Evolutionary conservation across 2,797 vertebrate species (phyloP).

Genomic region (Malurus splendens): DNA sequence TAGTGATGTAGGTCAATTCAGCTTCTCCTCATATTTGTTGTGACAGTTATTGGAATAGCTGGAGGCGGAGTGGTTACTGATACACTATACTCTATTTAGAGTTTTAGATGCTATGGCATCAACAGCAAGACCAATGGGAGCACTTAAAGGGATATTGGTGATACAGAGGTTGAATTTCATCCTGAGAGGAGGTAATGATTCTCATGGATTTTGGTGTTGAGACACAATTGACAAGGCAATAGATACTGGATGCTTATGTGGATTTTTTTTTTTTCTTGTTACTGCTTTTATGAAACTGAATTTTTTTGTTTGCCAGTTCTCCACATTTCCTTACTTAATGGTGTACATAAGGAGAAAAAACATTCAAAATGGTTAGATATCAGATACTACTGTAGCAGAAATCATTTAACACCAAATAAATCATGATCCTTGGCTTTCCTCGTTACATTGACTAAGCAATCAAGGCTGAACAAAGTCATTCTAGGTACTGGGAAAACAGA

Average conservation of each 20-base stretch:
- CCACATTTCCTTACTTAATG: not conserved
- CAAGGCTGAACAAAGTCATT: not conserved
- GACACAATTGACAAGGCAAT: not conserved
- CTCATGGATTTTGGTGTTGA: not conserved
- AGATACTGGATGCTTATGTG: not conserved
- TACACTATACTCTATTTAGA: not conserved
- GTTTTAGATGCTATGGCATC: not conserved
- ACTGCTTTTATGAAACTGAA: not conserved
- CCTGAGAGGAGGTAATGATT: not conserved
- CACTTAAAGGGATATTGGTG: not conserved
- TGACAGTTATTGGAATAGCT: conserved; percentile 43
- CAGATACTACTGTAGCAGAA: not conserved
- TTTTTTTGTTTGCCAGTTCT: not conserved
- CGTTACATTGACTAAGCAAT: not conserved
- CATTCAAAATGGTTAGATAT: not conserved
- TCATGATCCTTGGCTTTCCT: not conserved
- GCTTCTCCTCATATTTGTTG: not conserved
- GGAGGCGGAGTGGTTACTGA: not conserved
- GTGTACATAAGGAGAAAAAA: not conserved
- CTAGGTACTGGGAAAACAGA: not conserved
- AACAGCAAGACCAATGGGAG: conserved; percentile 8
- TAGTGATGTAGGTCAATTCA: conserved; percentile 23
- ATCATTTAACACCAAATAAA: not conserved
- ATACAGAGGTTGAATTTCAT: conserved; percentile 4
- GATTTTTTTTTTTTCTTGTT: not conserved